These are phyloP conservation scores for Iselma pallidipennis DNA, from an alignment of 2,888 invertebrate genomes.

Conservation along the genomic window DNA sequence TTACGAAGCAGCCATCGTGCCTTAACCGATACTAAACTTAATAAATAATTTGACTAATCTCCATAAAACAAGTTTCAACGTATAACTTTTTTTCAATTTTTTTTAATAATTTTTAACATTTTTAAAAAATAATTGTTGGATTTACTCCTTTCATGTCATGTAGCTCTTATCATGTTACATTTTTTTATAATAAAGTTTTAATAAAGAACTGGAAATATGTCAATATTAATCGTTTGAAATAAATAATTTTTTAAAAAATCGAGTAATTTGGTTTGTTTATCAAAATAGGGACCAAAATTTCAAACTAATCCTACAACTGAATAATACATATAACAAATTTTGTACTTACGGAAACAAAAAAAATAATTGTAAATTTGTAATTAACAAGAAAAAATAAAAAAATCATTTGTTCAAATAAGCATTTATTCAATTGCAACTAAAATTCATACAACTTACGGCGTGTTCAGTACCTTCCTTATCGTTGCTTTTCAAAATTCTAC, in stretches of 20 bases:
- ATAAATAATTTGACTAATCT: slow-evolving; percentile 18
- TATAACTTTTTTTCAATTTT: slow-evolving; percentile 11
- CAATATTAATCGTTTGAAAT: not conserved
- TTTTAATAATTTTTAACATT: slow-evolving; percentile 7
- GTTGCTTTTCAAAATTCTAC: too few relatives aligned
- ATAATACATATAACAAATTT: slow-evolving; percentile 6
- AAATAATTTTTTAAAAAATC: not conserved
- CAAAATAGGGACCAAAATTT: slow-evolving; percentile 1
- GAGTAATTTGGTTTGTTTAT: not conserved
- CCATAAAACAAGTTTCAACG: slow-evolving; percentile 6
- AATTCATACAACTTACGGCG: too few relatives aligned
- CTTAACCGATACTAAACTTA: slow-evolving; percentile 47
- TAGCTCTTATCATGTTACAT: not conserved
- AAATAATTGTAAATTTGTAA: slow-evolving; percentile 33
- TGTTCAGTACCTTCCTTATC: too few relatives aligned
- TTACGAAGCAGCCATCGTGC: slow-evolving; percentile 50
- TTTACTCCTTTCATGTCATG: not conserved
- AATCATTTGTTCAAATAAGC: not conserved
- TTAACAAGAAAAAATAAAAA: slow-evolving; percentile 17
- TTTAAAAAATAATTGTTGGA: not conserved
- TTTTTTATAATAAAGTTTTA: not conserved
- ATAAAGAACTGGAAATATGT: not conserved
- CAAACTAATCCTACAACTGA: not conserved
- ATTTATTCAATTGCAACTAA: not conserved
- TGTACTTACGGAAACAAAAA: slow-evolving; percentile 26